Evolutionary conservation across 2,797 vertebrate species (phyloP).

Genomic region (Mus minutoides): DNA sequence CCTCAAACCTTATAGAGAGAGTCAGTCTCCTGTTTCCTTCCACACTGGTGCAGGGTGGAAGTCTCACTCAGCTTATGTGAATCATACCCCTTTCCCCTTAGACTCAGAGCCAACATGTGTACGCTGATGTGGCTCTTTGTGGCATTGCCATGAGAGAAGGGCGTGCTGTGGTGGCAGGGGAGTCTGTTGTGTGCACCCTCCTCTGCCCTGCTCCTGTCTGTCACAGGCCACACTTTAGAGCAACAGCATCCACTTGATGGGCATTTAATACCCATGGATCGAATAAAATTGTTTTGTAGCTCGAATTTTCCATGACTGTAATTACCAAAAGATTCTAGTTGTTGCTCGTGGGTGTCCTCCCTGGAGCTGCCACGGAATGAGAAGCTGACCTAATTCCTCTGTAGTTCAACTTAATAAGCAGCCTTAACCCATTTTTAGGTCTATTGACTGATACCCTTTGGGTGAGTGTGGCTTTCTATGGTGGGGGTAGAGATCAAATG

Average conservation of each 20-base stretch:
- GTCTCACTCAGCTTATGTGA: background rate
- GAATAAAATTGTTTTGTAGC: background rate
- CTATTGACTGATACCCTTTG: conserved; percentile 40
- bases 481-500: background rate
- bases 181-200: rapidly evolving
- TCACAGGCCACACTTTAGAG: background rate
- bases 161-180: rapidly evolving
- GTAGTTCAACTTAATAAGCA: conserved; percentile 57
- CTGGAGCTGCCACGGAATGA: background rate
- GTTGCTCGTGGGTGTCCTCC: background rate
- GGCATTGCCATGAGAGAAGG: background rate
- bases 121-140: rapidly evolving
- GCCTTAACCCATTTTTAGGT: background rate
- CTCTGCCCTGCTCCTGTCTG: rapidly evolving
- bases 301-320: background rate
- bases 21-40: background rate
- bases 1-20: background rate
- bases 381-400: conserved; percentile 62
- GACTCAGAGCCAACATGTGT: background rate
- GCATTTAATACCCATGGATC: background rate
- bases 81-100: background rate
- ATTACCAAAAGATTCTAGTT: conserved; percentile 31
- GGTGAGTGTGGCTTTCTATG: conserved; percentile 33
- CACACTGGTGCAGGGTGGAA: rapidly evolving
- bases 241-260: background rate